Base-by-base conservation (phyloP, 35 echinoderm and acorn worm genomes). In the Amphiura filiformis region DNA sequence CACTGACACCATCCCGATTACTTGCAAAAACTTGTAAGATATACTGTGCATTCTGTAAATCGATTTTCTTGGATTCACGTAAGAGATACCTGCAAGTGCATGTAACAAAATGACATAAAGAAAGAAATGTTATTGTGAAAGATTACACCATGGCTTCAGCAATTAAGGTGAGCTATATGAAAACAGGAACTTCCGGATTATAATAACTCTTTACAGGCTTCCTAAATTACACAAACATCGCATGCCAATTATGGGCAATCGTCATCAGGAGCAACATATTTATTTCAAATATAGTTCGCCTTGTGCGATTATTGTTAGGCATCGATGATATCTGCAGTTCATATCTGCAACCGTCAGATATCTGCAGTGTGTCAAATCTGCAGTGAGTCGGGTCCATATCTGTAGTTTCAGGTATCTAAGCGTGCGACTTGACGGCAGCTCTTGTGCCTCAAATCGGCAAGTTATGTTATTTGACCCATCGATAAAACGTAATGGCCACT, bases 1-100 rank as follows among this genome's bases (percentile, higher is more conserved):
- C 23, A 34, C 81, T 83, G 22, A 31, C 28, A 23, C 81, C 81
- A 28, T 83, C 22, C 1, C 17, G 40, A 33, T 83, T 83, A 26
- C 81, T 83, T 22, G 81, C 81, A 11, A 49, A 32, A 4, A 83
- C 81, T 33, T 83, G 81, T 0, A 83, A 37, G 49, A 83, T 83
- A 39, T 83, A 83, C 81, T 44, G 31, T n/a, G 40, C 49, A 31
- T 52, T 47, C 18, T 49, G 81, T 31, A 83, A 39, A 47, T 83
- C 49, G 38, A 44, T 49, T 28, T 23, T 17, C 31, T 39, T 49
- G 18, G 39, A 31, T 12, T 83, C 23, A 30, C 42, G 38, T 30
- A 83, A 12, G 38, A 83, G 81, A 52, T 83, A 47, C 0, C 81
- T 83, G 42, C 23, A 12, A 32, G 76, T 17, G 32, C 32, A 18